These are phyloP conservation scores for Asarcornis scutulata DNA, from an alignment of 2,113 vertebrate genomes.

Conservation along the genomic window DNA sequence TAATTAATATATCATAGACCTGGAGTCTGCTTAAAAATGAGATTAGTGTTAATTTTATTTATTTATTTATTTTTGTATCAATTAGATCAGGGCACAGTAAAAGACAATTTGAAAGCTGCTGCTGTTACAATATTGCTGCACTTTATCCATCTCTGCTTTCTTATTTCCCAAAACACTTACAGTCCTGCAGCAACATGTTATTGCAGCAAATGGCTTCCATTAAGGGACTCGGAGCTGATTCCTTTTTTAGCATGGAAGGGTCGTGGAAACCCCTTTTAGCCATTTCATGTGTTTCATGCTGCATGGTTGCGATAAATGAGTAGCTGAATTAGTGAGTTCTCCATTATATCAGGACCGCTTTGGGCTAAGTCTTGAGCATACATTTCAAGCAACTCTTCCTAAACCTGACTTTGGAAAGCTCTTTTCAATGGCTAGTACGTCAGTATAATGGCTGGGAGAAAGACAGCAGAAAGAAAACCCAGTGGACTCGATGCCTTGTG, in stretches of 20 bases:
- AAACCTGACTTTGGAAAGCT: neutral
- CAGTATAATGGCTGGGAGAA: neutral
- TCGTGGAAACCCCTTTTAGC: conserved; percentile 71
- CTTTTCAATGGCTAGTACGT: neutral
- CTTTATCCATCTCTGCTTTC: conserved; percentile 50
- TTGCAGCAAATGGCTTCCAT: conserved; percentile 77
- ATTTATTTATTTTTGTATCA: neutral
- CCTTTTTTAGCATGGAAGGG: conserved; percentile 63
- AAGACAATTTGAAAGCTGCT: neutral
- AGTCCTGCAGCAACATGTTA: conserved; percentile 53
- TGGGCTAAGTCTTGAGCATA: conserved; percentile 71
- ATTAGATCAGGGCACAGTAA: neutral
- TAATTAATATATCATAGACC: neutral
- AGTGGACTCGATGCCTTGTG: fast-evolving
- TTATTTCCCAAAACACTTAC: conserved; percentile 43
- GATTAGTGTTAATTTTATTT: neutral
- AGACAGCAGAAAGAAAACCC: neutral
- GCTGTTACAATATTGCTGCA: neutral
- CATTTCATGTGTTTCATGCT: conserved; percentile 76
- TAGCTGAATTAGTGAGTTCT: conserved; percentile 41
- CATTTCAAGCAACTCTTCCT: conserved; percentile 54
- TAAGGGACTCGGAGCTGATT: conserved; percentile 56
- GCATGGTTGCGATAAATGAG: neutral
- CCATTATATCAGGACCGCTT: conserved; percentile 71
- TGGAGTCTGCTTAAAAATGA: neutral